Conservation (phyloP, 2,888 invertebrate genomes). For the Ceramica pisi region DNA sequence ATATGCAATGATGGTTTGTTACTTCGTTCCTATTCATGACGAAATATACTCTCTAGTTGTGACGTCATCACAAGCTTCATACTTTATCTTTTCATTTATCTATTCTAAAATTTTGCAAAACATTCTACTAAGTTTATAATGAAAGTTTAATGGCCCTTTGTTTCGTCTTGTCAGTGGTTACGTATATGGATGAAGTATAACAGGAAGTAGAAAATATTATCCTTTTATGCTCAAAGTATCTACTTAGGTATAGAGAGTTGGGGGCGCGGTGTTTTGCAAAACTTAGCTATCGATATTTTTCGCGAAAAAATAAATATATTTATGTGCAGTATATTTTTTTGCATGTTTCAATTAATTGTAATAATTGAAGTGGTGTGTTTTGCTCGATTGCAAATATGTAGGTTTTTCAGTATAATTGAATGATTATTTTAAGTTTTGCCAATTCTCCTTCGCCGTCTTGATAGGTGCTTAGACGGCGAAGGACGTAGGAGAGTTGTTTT, state of each 20-base stretch:
- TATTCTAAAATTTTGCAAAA: constrained; percentile 55
- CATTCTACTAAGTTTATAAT: constrained; percentile 47
- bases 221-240: constrained; percentile 27
- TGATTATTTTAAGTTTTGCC: too few relatives aligned
- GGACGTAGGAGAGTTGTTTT: neutral
- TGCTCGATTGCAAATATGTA: neutral
- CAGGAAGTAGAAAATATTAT: constrained; percentile 53
- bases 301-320: neutral
- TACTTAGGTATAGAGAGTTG: neutral
- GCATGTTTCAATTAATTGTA: neutral
- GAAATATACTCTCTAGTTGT: constrained; percentile 50
- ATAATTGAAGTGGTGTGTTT: neutral
- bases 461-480: neutral
- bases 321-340: neutral
- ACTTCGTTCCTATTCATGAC: constrained; percentile 45
- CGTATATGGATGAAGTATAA: constrained; percentile 44
- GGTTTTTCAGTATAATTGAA: neutral
- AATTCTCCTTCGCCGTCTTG: too few relatives aligned
- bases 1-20: constrained; percentile 29
- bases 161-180: constrained; percentile 37
- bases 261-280: neutral
- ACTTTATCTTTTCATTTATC: constrained; percentile 57
- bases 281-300: constrained; percentile 30
- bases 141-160: constrained; percentile 64
- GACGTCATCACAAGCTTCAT: constrained; percentile 37